Base-by-base conservation (phyloP, 2,888 invertebrate genomes). In the Rotaria sp. region DNA sequence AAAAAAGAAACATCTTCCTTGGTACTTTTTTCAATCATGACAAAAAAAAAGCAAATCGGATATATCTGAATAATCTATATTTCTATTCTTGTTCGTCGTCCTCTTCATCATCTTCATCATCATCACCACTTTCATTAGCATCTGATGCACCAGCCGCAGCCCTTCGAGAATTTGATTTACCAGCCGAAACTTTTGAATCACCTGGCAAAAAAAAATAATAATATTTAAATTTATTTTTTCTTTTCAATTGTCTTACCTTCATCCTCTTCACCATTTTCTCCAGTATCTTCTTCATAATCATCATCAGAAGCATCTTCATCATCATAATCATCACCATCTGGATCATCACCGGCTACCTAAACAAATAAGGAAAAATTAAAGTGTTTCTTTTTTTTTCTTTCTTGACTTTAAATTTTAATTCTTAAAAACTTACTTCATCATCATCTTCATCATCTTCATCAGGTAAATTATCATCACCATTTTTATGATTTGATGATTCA, bases 391-490 rank as follows among this genome's bases (percentile, higher is more conserved):
- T n/a, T n/a, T 57, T n/a, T n/a, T 11, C 0, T 15, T 57, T 10
- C 0, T n/a, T 11, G 7, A n/a, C 10, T 15, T 15, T 15, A 0
- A 30, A 24, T 67, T 24, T 15, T 30, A 30, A 24, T 67, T 30
- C 30, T 30, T 15, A 3, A n/a, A n/a, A n/a, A n/a, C 45, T 1
- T 45, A 80, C 80, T 13, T 80, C 80, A 8, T 80, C 80, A n/a
- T 80, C 80, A n/a, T 80, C 80, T 0, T 80, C 80, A 13, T 80
- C 80, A 2, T 80, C 80, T 1, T 80, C 45, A 21, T 75, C 38
- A 75, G 45, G 41, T n/a, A 45, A 45, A 80, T 80, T 26, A 13
- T n/a, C 80, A 80, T 80, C 45, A 45, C 80, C 80, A 80, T 80
- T 80, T 45, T 45, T 80, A 67, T 67, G 67, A 35, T 67, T 67